Base-by-base conservation (phyloP, 2,888 invertebrate species). In the Euphydryas editha region DNA sequence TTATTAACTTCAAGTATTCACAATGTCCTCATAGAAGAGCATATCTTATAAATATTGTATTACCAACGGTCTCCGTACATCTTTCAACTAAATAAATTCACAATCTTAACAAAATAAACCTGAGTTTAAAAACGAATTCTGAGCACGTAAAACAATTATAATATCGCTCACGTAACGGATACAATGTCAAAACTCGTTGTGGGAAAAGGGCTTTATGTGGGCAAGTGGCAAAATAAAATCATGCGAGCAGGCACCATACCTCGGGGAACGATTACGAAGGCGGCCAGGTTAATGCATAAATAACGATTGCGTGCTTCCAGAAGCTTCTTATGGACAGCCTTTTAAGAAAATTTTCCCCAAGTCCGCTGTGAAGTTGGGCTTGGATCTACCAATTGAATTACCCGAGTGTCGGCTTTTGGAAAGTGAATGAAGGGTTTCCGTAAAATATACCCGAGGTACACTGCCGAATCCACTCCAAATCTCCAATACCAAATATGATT, bases 231-330 rank as follows among this genome's bases (percentile, higher is more conserved):
- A 79, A 86, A 84, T 83, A 82, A 86, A 87, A 86, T 86, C 84
- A 85, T 86, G 81, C 76, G 80, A 73, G 73, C 75, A 75, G 83
- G 83, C 73, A 70, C 47, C 65, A 61, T 61, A 69, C 78, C 87
- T 84, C 54, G 70, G 93, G 93, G 93, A 92, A 80, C 93, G 89
- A 90, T 94, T 93, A 92, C 84, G 80, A 80, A 83, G 84, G 86
- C 85, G 84, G 83, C 83, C 87, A 81, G 85, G 86, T 90, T 93
- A 93, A 94, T 94, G 93, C 94, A 94, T 94, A 94, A 94, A 91
- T 94, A 93, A 94, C 93, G 93, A 87, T 89, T 83, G 86, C 88
- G 88, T 91, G 86, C 78, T 80, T 73, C 77, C 74, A 54, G 64
- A 68, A 69, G 70, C 76, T 73, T 75, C 80, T 78, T 77, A 81